A percentile compares a stretch with the other conserved stretches of the same genome.
Evolutionary conservation across 2,888 invertebrate genomes (phyloP).

Genomic region (Linnaemya tessellans): DNA sequence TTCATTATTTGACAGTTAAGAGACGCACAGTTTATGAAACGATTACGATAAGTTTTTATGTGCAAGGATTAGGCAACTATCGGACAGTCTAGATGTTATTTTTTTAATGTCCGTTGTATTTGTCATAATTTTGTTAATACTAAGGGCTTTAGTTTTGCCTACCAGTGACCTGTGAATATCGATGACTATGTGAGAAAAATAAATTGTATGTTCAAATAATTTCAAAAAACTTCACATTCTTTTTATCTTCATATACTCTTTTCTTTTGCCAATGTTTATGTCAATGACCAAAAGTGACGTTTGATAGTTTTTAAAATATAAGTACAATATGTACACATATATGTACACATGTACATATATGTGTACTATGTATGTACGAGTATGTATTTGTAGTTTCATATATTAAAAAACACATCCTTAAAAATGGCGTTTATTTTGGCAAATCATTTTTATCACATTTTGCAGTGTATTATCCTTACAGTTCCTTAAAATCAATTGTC

Average conservation of each 20-base stretch:
- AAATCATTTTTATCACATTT: constrained; percentile 26
- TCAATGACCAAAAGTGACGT: constrained; percentile 76
- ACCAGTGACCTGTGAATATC: background rate
- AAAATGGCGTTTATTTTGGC: constrained; percentile 36
- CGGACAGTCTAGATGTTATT: no score
- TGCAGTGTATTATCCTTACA: background rate
- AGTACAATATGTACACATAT: background rate
- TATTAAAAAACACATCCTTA: background rate
- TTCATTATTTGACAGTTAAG: no score
- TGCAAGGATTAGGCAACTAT: no score
- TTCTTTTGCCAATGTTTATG: constrained; percentile 73
- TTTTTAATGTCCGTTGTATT: no score
- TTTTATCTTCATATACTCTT: constrained; percentile 49
- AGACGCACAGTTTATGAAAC: no score
- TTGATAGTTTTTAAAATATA: constrained; percentile 18
- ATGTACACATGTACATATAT: background rate
- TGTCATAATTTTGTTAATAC: no score
- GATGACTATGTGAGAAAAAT: background rate
- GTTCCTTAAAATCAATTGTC: constrained; percentile 12
- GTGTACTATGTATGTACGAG: background rate
- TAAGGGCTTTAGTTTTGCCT: no score
- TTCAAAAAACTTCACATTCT: constrained; percentile 15
- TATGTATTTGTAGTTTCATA: no score
- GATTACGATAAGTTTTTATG: no score
- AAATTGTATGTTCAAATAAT: background rate